Base-by-base conservation (phyloP, 1,140 invertebrate species). In the Orius laevigatus region DNA sequence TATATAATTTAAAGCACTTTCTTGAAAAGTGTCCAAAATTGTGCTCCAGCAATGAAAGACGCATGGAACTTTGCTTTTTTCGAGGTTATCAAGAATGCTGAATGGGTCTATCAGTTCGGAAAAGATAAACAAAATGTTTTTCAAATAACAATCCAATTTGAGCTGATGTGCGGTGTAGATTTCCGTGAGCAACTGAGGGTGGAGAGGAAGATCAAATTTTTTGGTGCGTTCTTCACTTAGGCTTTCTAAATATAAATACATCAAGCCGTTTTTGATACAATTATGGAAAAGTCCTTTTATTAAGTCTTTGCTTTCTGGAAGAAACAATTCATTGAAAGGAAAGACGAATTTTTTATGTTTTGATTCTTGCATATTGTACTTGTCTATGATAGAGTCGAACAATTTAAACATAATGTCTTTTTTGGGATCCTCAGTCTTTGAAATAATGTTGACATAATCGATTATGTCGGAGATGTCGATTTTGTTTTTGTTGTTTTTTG, bases 1-100 rank as follows among this genome's bases (percentile, higher is more conserved):
- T 31, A 55, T 47, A 43, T 48, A 53, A 8, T 45, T 39, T 19
- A 57, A 51, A 5, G 54, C 44, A 19, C 40, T 46, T 19, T 57
- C 54, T 50, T 57, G 56, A 49, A 55, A 57, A 19, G 49, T 46
- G 42, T 56, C 48, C n/a, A 58, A 38, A 35, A 58, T 48, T 14
- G 50, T 48, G 46, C 51, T 53, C 46, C 55, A 59, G 48, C 53
- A 56, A 15, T 54, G 45, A 52, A 49, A 59, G 25, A 34, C 46
- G 48, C 57, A 59, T 14, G 49, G 50, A 9, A 59, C 42, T 8
- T 51, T 48, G 11, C 32, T 12, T 11, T 34, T 44, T 38, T 56
- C 45, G 9, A 59, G 34, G 38, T 46, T 46, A n/a, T 59, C 31
- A 8, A 58, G 40, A 14, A 58, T 54, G 32, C 11, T 45, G 16